Evolutionary conservation across 2,888 invertebrate genomes (phyloP).

Genomic region (Griposia aprilina): DNA sequence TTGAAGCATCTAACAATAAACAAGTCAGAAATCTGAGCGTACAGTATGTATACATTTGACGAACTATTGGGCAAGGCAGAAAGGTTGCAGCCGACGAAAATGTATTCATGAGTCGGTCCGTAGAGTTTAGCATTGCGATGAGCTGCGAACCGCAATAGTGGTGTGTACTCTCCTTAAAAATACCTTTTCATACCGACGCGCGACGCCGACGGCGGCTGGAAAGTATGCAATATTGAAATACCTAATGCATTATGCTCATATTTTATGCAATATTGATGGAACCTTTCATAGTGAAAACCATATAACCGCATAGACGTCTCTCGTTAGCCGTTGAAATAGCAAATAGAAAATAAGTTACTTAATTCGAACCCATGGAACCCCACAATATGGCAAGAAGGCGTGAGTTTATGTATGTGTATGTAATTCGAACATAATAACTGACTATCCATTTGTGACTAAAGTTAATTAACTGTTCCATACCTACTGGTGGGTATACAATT

Average conservation of each 20-base stretch:
- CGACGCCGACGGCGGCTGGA: not conserved
- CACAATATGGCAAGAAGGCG: too few species aligned
- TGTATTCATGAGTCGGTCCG: conserved; percentile 57
- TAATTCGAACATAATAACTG: not conserved
- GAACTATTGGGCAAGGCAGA: conserved; percentile 32
- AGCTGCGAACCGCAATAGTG: conserved; percentile 17
- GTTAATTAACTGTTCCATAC: not conserved
- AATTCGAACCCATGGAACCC: too few species aligned
- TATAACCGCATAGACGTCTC: not conserved
- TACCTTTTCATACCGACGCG: conserved; percentile 22
- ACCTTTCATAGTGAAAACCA: not conserved
- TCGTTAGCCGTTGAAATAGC: not conserved
- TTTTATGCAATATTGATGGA: conserved; percentile 11
- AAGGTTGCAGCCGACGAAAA: conserved; percentile 33
- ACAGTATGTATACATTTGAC: conserved; percentile 41
- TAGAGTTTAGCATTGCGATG: conserved; percentile 54
- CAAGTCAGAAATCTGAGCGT: conserved; percentile 34
- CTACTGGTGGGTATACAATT: not conserved
- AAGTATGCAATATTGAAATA: conserved; percentile 46
- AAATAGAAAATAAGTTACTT: not conserved
- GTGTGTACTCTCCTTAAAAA: conserved; percentile 50
- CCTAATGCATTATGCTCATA: conserved; percentile 29
- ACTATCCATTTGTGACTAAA: not conserved
- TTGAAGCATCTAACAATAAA: not conserved
- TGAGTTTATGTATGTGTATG: too few species aligned